A percentile compares a stretch with the other conserved stretches of the same genome.
Evolutionary conservation across 2,113 vertebrate species (phyloP).

Genomic region (Acrocephalus arundinaceus): DNA sequence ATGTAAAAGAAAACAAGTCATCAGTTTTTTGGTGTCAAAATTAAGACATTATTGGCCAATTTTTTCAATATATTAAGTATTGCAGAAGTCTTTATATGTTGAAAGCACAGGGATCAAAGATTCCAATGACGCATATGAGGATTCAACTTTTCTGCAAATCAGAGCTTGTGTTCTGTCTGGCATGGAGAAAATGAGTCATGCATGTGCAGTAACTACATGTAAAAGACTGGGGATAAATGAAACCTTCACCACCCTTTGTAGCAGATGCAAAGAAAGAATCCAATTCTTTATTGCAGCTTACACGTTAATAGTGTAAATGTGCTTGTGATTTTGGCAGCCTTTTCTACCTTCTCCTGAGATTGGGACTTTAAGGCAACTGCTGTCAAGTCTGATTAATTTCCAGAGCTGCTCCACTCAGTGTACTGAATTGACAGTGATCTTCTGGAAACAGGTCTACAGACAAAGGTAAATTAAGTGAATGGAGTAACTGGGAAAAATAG

Average conservation of each 20-base stretch:
- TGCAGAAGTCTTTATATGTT: neutral
- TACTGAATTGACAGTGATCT: neutral
- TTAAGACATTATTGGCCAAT: neutral
- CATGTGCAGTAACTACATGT: neutral
- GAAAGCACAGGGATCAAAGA: neutral
- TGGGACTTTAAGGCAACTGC: neutral
- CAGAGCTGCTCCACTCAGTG: neutral
- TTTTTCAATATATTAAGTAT: neutral
- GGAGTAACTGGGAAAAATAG: neutral
- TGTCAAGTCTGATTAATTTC: neutral
- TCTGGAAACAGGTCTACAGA: neutral
- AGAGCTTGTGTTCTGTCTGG: neutral
- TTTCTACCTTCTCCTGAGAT: neutral
- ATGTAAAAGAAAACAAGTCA: neutral
- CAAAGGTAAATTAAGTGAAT: neutral
- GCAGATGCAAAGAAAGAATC: neutral
- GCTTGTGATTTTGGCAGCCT: neutral
- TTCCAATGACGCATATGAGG: neutral
- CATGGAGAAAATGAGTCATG: neutral
- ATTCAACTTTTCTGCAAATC: neutral
- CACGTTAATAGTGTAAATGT: neutral
- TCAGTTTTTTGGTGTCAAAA: neutral
- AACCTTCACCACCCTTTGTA: neutral
- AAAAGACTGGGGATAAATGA: neutral
- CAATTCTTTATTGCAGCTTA: neutral